Base-by-base conservation (phyloP, 2,888 invertebrate genomes). In the Synanthedon vespiformis region DNA sequence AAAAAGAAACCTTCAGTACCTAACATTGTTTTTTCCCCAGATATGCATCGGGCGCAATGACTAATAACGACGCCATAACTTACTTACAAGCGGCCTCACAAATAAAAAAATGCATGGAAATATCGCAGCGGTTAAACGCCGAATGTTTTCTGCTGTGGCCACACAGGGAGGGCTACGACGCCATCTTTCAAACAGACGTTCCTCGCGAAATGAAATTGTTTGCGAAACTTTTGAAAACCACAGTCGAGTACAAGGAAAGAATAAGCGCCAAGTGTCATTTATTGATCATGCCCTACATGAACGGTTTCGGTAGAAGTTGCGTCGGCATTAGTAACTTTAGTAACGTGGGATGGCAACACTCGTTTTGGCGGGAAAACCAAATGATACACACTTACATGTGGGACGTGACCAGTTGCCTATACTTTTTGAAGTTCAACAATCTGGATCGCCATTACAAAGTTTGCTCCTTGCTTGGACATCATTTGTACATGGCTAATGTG, bases 81-180 rank as follows among this genome's bases (percentile, higher is more conserved):
- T 87, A 89, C 62, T 85, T 89, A 1, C 89, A 85, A 62, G 91
- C 91, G 1, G 91, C 89, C 1, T 82, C 90, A 18, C 89, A 90
- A 65, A 87, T 90, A 18, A 92, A 91, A 70, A 88, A 89, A 65
- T 89, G 90, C 44, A 68, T 92, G 51, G 92, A 92, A 65, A 72
- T 89, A 13, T 89, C 91, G 1, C 89, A 90, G 56, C 88, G 89
- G 54, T 67, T 92, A 10, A 89, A 85, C 60, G 89, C 91, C 0
- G 90, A 91, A 66, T 89, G 89, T 61, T 91, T 90, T 64, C 74
- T 90, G n/a, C 81, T 91, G 58, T 90, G 89, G 89, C 90, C 90
- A 0, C 82, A 88, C 53, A 68, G 89, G 52, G 92, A 91, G 63
- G 91, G 91, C 1, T 91, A 89, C 73, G 84, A 88, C 57, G 76